phyloP scores from a whole-genome alignment of 2,888 invertebrate genomes.

The Eupithecia tripunctaria region DNA sequence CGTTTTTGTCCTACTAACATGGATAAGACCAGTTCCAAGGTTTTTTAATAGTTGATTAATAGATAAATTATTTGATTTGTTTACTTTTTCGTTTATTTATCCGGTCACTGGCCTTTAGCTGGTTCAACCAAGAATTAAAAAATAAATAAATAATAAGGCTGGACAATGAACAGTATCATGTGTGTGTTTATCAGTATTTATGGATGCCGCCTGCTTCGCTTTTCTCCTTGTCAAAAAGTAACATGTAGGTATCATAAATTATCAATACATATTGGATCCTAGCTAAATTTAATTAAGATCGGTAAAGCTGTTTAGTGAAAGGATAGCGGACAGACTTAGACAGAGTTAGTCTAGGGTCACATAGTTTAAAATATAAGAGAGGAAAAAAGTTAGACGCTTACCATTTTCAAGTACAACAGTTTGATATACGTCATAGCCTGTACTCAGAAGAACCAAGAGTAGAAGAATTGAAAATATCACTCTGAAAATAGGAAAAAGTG shows the following conservation, averaged over 20 bases:
- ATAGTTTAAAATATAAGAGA: too few relatives aligned
- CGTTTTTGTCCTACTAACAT: not conserved
- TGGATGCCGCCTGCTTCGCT: too few relatives aligned
- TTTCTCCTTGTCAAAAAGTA: too few relatives aligned
- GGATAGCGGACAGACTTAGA: not conserved
- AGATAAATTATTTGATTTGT: not conserved
- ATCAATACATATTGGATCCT: too few relatives aligned
- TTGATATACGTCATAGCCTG: conserved; percentile 54
- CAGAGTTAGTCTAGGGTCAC: too few relatives aligned
- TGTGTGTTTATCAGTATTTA: too few relatives aligned
- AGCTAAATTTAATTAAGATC: not conserved
- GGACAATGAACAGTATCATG: too few relatives aligned
- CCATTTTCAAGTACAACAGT: conserved; percentile 47
- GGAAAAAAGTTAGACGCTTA: too few relatives aligned
- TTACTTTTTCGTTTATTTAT: not conserved
- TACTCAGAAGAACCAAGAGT: conserved; percentile 59
- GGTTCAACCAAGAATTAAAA: too few relatives aligned
- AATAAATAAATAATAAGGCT: too few relatives aligned
- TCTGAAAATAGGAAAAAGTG: conserved; percentile 49
- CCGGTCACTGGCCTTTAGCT: not conserved
- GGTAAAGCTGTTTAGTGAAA: not conserved
- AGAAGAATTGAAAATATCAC: conserved; percentile 53
- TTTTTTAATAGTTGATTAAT: not conserved
- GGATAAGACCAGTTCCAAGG: not conserved
- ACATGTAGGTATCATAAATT: too few relatives aligned